Evolutionary conservation across 2,888 invertebrate genomes (phyloP).

Genomic region (Dusona sp.): DNA sequence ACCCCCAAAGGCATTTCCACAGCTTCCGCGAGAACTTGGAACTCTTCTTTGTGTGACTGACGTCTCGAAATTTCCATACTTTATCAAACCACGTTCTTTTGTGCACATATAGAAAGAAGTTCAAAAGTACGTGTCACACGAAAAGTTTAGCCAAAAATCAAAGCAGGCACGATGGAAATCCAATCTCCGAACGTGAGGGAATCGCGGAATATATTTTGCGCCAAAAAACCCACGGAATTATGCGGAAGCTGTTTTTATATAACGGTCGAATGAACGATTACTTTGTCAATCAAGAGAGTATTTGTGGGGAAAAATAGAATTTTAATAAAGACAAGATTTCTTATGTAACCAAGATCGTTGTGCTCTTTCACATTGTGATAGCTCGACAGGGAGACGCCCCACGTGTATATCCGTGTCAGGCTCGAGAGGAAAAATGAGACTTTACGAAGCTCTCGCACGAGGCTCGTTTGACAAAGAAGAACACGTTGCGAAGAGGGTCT

Average conservation of each 20-base stretch:
- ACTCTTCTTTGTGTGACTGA: not conserved
- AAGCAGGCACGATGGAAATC: not conserved
- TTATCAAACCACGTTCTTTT: not conserved
- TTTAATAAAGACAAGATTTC: too few relatives aligned
- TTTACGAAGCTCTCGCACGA: slow-evolving; percentile 21
- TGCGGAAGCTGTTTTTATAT: too few relatives aligned
- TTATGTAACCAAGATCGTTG: not conserved
- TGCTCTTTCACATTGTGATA: not conserved
- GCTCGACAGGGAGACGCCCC: not conserved
- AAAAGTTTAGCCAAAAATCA: not conserved
- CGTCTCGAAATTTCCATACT: not conserved
- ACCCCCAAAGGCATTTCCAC: not conserved
- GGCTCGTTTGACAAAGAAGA: not conserved
- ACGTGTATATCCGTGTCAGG: not conserved
- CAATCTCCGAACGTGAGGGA: not conserved
- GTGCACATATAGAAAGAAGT: too few relatives aligned
- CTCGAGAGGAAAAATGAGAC: not conserved
- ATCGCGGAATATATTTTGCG: not conserved
- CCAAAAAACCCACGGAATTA: not conserved
- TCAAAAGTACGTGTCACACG: too few relatives aligned
- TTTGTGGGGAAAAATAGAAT: too few relatives aligned
- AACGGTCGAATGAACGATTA: not conserved
- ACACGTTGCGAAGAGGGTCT: not conserved
- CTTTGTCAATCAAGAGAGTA: not conserved
- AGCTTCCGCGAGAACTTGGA: not conserved